phyloP scores from a whole-genome alignment of 2,797 vertebrate species.

The Platyrinchus mystaceus region DNA sequence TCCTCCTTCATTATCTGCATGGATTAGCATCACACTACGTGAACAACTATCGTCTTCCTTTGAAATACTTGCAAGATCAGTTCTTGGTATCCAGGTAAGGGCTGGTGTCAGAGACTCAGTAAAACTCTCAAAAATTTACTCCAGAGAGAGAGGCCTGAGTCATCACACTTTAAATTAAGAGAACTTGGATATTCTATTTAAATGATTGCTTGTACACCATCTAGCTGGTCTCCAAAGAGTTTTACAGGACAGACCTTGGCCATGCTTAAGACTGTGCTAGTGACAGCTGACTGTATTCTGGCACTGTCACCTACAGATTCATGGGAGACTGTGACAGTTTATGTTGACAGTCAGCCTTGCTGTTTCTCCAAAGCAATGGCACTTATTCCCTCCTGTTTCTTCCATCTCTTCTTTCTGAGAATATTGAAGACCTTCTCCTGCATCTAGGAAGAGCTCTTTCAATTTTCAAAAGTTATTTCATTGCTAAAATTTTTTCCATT shows the following conservation, averaged over 20 bases:
- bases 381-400: background rate
- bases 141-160: background rate
- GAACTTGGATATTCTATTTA: background rate
- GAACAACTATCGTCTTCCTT: background rate
- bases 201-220: background rate
- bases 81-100: background rate
- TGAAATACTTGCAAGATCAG: background rate
- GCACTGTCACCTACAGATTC: background rate
- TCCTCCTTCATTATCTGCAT: background rate
- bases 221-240: background rate
- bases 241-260: background rate
- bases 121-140: background rate
- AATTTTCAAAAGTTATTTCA: background rate
- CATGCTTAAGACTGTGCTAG: background rate
- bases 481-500: background rate
- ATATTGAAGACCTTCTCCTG: background rate
- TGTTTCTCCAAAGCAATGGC: background rate
- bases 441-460: background rate
- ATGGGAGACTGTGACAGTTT: background rate
- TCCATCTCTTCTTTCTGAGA: background rate
- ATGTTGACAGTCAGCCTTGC: background rate
- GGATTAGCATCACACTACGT: background rate
- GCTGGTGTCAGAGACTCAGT: background rate
- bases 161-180: background rate
- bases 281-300: background rate